These are phyloP conservation scores for Eulithis prunata DNA, from an alignment of 2,888 invertebrate genomes.

Conservation along the genomic window DNA sequence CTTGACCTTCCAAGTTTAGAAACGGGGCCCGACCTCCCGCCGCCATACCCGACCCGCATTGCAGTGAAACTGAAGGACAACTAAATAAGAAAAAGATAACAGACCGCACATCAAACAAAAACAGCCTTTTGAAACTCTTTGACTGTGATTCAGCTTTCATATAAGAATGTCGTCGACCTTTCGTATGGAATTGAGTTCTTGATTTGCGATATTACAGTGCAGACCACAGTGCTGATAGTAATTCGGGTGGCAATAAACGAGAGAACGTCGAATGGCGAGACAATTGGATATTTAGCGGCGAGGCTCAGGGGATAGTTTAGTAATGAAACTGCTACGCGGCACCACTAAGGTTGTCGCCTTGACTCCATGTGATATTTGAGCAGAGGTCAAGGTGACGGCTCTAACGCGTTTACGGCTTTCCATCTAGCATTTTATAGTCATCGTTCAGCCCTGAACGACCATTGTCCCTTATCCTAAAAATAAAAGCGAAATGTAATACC, in stretches of 20 bases:
- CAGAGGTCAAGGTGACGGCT: slow-evolving; percentile 66
- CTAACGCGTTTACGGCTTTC: slow-evolving; percentile 65
- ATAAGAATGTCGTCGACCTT: slow-evolving; percentile 49
- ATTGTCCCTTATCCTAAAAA: slow-evolving; percentile 55
- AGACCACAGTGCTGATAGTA: slow-evolving; percentile 48
- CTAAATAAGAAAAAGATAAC: slow-evolving; percentile 59
- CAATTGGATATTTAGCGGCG: slow-evolving; percentile 58
- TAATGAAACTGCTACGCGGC: slow-evolving; percentile 56
- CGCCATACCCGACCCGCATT: slow-evolving; percentile 71
- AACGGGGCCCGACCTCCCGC: slow-evolving; percentile 50
- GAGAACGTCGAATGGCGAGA: slow-evolving; percentile 49
- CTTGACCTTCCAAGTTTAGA: slow-evolving; percentile 79
- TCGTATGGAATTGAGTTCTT: slow-evolving; percentile 27
- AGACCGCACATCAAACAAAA: slow-evolving; percentile 37
- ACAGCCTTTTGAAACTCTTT: slow-evolving; percentile 45
- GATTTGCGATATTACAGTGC: slow-evolving; percentile 43
- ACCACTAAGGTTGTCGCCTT: slow-evolving; percentile 63
- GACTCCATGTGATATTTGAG: slow-evolving; percentile 57
- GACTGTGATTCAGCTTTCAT: slow-evolving; percentile 44
- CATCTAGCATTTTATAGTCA: slow-evolving; percentile 69
- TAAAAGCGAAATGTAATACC: slow-evolving; percentile 56
- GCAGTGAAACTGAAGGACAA: slow-evolving; percentile 75
- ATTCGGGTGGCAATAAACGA: slow-evolving; percentile 49
- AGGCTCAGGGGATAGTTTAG: slow-evolving; percentile 49
- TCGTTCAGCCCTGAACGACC: slow-evolving; percentile 52